Base-by-base conservation (phyloP, 1,140 invertebrate species). In the Tribolium madens region DNA sequence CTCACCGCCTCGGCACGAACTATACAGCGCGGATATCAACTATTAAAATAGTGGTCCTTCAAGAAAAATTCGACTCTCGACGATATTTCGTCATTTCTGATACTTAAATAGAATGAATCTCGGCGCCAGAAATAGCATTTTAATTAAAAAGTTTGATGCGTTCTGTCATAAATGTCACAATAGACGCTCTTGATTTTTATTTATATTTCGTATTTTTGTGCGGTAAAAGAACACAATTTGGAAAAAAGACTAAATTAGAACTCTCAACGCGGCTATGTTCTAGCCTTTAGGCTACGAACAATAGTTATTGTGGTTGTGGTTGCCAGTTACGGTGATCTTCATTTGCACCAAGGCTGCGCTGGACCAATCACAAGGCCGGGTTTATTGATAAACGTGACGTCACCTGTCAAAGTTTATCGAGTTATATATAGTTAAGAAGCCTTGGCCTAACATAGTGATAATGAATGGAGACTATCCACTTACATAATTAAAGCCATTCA, bases 11-110 rank as follows among this genome's bases (percentile, higher is more conserved):
- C 70, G 70, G 70, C 70, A 72, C 70, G 70, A 33, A 72, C 70
- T 72, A 50, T 71, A 72, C 50, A 33, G 70, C 70, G 70, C 70
- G 70, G 70, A 72, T 72, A 72, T 72, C 70, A 72, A 72, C 70
- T 72, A 72, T 72, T 72, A 72, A 72, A 72, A 50, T 52, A 15
- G 46, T 72, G 70, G 70, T 72, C 70, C 70, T 72, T 72, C 70
- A 31, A 48, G 21, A 72, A 64, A 64, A 64, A 36, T 64, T 14
- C 57, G 26, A n/a, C 26, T 33, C 57, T 33, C 26, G 26, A 33
- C 1, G n/a, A 64, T 10, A 14, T 64, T 64, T 64, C 57, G 21
- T 64, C 57, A 64, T 64, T 33, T 57, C 15, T 26, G 9, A 60
- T n/a, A 31, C 53, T 60, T 60, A 60, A 60, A 60, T 21, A n/a